Percentiles rank a stretch among this genome's conserved stretches.
Conservation (phyloP, 2,797 vertebrate genomes). For the Botia almorhae region DNA sequence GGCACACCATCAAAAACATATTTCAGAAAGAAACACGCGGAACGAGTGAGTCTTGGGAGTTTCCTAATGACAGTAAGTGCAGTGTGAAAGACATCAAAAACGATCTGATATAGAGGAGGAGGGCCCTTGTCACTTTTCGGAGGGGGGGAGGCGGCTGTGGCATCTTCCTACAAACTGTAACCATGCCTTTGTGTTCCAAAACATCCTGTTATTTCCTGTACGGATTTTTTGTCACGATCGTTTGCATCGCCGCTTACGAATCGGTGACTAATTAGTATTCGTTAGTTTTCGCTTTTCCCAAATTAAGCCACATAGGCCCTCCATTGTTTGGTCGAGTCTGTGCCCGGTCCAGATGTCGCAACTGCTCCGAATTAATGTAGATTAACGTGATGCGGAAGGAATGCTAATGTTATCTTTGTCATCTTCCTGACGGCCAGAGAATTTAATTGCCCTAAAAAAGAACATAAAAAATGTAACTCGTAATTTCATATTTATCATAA, state of each 20-base stretch:
- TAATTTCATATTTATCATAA: conserved; percentile 81
- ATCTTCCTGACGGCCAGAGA: conserved; percentile 70
- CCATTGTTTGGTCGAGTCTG: conserved; percentile 65
- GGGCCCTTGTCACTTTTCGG: conserved; percentile 74
- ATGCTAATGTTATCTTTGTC: conserved; percentile 74
- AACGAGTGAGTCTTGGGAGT: conserved; percentile 81
- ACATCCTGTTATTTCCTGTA: conserved; percentile 21
- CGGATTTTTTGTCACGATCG: conserved; percentile 28
- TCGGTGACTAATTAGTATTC: conserved; percentile 65
- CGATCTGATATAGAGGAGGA: conserved; percentile 80
- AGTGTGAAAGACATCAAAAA: conserved; percentile 86
- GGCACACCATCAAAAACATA: conserved; percentile 79
- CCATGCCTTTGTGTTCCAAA: neutral
- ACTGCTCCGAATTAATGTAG: conserved; percentile 72
- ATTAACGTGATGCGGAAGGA: conserved; percentile 65
- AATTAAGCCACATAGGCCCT: conserved; percentile 59
- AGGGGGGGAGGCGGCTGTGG: conserved; percentile 18
- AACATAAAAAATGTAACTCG: conserved; percentile 70
- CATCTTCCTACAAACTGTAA: neutral
- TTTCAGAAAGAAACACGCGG: conserved; percentile 80
- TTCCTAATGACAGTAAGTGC: conserved; percentile 83
- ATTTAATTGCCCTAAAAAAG: conserved; percentile 75
- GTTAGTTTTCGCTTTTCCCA: conserved; percentile 50
- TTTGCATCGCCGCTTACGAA: conserved; percentile 44
- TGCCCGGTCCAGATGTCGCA: conserved; percentile 66